Evolutionary conservation across 2,888 invertebrate species (phyloP).

Genomic region (Anthrax anthrax): DNA sequence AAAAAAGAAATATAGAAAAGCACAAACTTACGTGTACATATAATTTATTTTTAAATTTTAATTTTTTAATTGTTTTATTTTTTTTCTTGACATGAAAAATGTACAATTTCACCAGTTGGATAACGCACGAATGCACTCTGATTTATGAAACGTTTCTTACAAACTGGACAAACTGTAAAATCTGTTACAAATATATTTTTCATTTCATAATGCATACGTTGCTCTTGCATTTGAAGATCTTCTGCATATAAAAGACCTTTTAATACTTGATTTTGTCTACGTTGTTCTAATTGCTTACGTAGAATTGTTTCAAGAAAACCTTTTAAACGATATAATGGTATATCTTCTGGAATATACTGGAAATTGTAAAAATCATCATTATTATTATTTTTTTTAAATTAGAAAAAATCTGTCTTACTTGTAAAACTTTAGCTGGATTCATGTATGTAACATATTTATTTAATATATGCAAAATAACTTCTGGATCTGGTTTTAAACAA

Average conservation of each 20-base stretch:
- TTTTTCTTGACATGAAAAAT: slow-evolving; percentile 68
- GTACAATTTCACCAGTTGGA: slow-evolving; percentile 83
- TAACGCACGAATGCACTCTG: slow-evolving; percentile 88
- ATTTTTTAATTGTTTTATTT: slow-evolving; percentile 3
- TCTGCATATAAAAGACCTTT: slow-evolving; percentile 76
- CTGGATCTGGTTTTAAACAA: slow-evolving; percentile 56
- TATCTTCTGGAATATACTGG: slow-evolving; percentile 63
- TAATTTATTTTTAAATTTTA: too few relatives aligned
- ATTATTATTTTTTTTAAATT: too few relatives aligned
- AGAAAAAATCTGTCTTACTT: slow-evolving; percentile 21
- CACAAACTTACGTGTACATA: too few relatives aligned
- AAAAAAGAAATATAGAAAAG: too few relatives aligned
- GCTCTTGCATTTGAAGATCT: slow-evolving; percentile 64
- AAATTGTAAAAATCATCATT: slow-evolving; percentile 5
- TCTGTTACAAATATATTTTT: slow-evolving; percentile 75
- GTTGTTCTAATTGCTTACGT: slow-evolving; percentile 55
- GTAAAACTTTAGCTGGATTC: slow-evolving; percentile 57
- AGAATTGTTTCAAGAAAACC: slow-evolving; percentile 67
- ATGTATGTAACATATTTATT: slow-evolving; percentile 75
- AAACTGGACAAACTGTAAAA: slow-evolving; percentile 76
- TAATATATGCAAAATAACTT: slow-evolving; percentile 64
- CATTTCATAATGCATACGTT: slow-evolving; percentile 65
- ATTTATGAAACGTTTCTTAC: slow-evolving; percentile 85
- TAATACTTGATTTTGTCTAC: slow-evolving; percentile 61
- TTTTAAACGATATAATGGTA: slow-evolving; percentile 61